Base-by-base conservation (phyloP, 2,113 vertebrate species). In the Pteropus alecto region DNA sequence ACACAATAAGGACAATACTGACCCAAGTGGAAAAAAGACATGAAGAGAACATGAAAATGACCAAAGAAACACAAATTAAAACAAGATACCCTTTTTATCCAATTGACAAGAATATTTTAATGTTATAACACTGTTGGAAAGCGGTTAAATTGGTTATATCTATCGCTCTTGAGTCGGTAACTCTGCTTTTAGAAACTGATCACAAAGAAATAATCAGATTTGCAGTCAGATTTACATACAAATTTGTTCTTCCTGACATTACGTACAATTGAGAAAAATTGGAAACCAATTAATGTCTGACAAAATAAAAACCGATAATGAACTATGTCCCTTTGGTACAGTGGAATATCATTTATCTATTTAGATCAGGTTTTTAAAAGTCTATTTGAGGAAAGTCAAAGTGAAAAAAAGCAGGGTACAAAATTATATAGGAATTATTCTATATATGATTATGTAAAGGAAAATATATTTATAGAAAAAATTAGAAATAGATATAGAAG, bases 351-450 rank as follows among this genome's bases (percentile, higher is more conserved):
- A 46, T 7, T 68, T 70, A 28, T 30, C 21, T 22, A 24, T 58
- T 76, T 81, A 85, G 82, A 8, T 41, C 6, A 58, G n/a, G 33
- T 35, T 58, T 51, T 58, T 76, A 48, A 18, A 91, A 90, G 48
- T 67, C n/a, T 22, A 46, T 41, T 46, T 87, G 35, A 82, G 67
- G 35, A 91, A 95, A 54, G 51, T 70, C 71, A 74, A 81, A 68
- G 46, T 67, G 12, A 63, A 76, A 79, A 54, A 96, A 63, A 38
- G 4, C 21, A 87, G 58, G 24, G 65, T 46, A 35, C 4, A 61
- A 94, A 92, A 15, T 43, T 30, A 5, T 54, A 35, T 86, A 94
- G 51, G 70, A 43, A n/a, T 56, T 79, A 81, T 54, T 83, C 41
- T 71, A 21, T 28, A 71, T 15, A 15, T 24, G 48, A 60, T 30